Evolutionary conservation across 2,797 vertebrate species (phyloP).

Genomic region (Typhlichthys eigenmanni): DNA sequence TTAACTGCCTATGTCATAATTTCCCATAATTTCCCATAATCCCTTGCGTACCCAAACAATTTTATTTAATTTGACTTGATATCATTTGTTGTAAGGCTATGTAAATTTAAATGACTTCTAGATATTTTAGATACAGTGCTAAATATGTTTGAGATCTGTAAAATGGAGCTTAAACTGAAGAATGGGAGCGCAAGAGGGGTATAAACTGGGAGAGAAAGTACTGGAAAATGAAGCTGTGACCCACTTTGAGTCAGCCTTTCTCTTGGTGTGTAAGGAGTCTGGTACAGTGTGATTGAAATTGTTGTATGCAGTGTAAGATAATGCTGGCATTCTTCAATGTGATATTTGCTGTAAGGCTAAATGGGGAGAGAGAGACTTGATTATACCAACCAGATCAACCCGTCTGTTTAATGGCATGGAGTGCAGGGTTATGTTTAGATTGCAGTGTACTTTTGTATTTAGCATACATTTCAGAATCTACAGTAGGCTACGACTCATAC

Average conservation of each 20-base stretch:
- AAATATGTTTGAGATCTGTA: too few species aligned
- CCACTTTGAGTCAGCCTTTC: not conserved
- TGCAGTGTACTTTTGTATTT: not conserved
- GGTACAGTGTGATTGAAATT: not conserved
- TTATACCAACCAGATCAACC: slow-evolving; percentile 25
- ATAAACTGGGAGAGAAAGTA: slow-evolving; percentile 17
- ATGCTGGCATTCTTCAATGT: slow-evolving; percentile 2
- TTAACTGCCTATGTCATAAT: too few species aligned
- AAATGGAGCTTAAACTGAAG: not conserved
- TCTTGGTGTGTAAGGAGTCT: not conserved
- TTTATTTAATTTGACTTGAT: too few species aligned
- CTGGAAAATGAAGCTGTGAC: slow-evolving; percentile 27
- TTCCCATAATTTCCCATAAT: too few species aligned
- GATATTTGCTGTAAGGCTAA: slow-evolving; percentile 1
- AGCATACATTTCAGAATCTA: slow-evolving; percentile 14
- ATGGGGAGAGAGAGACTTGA: slow-evolving; percentile 29
- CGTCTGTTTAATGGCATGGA: slow-evolving; percentile 1
- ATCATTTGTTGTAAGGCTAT: too few species aligned
- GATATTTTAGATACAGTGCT: too few species aligned
- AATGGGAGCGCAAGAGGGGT: not conserved
- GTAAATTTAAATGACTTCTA: too few species aligned
- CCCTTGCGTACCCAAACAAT: too few species aligned
- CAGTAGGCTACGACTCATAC: too few species aligned
- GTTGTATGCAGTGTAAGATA: not conserved
- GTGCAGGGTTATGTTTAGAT: slow-evolving; percentile 7